Percentiles rank a stretch among this genome's conserved stretches.
Evolutionary conservation across 2,888 invertebrate genomes (phyloP).

Genomic region (Slavum lentiscoides): DNA sequence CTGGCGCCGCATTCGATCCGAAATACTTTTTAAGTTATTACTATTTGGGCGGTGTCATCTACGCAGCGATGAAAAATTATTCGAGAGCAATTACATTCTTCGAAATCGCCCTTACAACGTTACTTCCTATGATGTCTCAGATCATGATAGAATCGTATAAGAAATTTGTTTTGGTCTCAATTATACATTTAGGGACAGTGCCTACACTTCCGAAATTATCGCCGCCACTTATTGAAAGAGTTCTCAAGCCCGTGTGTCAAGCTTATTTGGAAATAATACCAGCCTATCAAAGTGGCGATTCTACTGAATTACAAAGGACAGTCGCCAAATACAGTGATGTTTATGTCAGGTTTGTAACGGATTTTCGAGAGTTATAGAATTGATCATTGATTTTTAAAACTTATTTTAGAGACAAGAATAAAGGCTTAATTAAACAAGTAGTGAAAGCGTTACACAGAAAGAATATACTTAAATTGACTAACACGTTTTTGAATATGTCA

Average conservation of each 20-base stretch:
- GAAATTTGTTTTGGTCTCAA: constrained; percentile 89
- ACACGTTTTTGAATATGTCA: constrained; percentile 89
- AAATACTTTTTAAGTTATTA: constrained; percentile 92
- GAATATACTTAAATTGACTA: constrained; percentile 93
- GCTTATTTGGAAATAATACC: constrained; percentile 86
- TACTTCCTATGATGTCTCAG: constrained; percentile 90
- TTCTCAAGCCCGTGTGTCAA: constrained; percentile 81
- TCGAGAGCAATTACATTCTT: constrained; percentile 92
- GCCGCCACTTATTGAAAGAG: constrained; percentile 83
- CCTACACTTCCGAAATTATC: constrained; percentile 81
- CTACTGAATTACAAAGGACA: constrained; percentile 70
- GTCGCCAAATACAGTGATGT: constrained; percentile 80
- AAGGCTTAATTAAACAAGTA: constrained; percentile 72
- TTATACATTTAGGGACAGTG: constrained; percentile 90
- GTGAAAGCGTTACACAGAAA: constrained; percentile 89
- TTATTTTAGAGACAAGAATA: constrained; percentile 63
- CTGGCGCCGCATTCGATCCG: constrained; percentile 79
- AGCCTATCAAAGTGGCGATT: constrained; percentile 77
- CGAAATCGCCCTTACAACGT: constrained; percentile 94
- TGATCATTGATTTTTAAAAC: neutral
- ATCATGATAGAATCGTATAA: constrained; percentile 98
- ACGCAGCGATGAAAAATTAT: constrained; percentile 88
- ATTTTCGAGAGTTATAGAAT: neutral
- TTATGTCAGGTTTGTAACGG: constrained; percentile 68
- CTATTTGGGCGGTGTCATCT: constrained; percentile 98